phyloP scores from a whole-genome alignment of 2,888 invertebrate genomes.

The Harmothoe impar region DNA sequence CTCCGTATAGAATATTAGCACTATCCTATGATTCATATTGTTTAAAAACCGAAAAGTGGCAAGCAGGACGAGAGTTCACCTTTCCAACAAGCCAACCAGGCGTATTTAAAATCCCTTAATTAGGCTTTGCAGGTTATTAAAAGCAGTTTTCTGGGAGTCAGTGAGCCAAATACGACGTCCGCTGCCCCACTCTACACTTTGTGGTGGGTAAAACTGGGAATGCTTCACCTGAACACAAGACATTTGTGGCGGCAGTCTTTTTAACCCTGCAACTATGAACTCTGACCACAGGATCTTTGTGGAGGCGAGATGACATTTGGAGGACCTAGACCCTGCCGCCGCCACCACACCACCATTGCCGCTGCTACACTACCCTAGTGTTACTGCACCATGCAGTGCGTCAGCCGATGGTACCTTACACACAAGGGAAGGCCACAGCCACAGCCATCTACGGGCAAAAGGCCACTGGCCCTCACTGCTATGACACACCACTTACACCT shows the following conservation, averaged over 20 bases:
- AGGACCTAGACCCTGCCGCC: not conserved
- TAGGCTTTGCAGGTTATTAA: slow-evolving; percentile 11
- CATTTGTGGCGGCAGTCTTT: slow-evolving; percentile 2
- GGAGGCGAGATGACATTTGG: slow-evolving; percentile 28
- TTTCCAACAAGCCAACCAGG: not conserved
- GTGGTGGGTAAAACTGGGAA: not conserved
- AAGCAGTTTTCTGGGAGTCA: not conserved
- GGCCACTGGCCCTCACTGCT: not conserved
- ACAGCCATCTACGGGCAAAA: slow-evolving; percentile 11
- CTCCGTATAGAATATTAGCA: not conserved
- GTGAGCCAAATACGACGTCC: not conserved
- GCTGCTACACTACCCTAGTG: not conserved
- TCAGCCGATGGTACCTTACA: not conserved
- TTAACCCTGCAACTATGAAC: slow-evolving; percentile 1
- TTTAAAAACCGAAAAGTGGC: not conserved
- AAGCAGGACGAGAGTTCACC: not conserved
- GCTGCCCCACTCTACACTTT: not conserved
- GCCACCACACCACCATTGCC: not conserved
- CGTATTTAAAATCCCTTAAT: not conserved
- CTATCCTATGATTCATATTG: slow-evolving; percentile 12
- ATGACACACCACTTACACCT: not conserved
- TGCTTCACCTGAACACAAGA: not conserved
- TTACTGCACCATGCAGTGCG: too few relatives aligned
- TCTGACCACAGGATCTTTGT: not conserved
- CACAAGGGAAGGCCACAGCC: not conserved